A percentile compares a stretch with the other conserved stretches of the same genome.
These are phyloP conservation scores for Luperina testacea DNA, from an alignment of 2,888 invertebrate species.

Conservation along the genomic window DNA sequence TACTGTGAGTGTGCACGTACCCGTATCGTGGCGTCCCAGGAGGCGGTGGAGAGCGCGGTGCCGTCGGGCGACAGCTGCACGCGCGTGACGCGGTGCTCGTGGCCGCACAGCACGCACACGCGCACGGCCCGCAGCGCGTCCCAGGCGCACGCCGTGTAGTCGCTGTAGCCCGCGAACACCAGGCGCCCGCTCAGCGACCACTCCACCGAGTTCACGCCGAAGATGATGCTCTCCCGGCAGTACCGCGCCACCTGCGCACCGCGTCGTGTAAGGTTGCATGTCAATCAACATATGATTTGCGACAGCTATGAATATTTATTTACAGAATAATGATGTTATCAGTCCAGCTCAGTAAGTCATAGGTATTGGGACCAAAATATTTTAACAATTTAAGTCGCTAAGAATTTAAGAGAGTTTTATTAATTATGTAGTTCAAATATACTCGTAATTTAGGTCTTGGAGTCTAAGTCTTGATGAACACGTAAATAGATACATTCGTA, in stretches of 20 bases:
- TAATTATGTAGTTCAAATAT: not conserved
- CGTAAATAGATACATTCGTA: not conserved
- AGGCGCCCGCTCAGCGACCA: conserved; percentile 98
- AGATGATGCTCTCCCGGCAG: conserved; percentile 98
- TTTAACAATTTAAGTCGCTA: not conserved
- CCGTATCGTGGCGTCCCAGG: conserved; percentile 93
- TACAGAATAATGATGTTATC: not conserved
- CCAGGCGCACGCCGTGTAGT: conserved; percentile 99
- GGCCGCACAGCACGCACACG: conserved; percentile 97
- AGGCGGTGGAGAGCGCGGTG: conserved; percentile 98
- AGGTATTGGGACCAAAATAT: not conserved
- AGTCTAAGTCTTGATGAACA: not conserved
- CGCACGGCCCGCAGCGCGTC: conserved; percentile 98
- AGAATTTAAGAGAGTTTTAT: not conserved
- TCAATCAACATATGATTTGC: not conserved
- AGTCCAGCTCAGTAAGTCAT: not conserved
- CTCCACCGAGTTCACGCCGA: conserved; percentile 99
- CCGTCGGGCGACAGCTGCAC: conserved; percentile 99
- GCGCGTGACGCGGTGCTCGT: conserved; percentile 98
- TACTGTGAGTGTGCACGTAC: conserved; percentile 87
- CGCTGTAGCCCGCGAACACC: conserved; percentile 99
- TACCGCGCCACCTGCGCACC: conserved; percentile 93
- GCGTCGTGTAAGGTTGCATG: not conserved
- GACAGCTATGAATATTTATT: not conserved
- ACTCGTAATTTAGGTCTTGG: not conserved